Base-by-base conservation (phyloP, 2,888 invertebrate genomes). In the Agonopterix subpropinquella region DNA sequence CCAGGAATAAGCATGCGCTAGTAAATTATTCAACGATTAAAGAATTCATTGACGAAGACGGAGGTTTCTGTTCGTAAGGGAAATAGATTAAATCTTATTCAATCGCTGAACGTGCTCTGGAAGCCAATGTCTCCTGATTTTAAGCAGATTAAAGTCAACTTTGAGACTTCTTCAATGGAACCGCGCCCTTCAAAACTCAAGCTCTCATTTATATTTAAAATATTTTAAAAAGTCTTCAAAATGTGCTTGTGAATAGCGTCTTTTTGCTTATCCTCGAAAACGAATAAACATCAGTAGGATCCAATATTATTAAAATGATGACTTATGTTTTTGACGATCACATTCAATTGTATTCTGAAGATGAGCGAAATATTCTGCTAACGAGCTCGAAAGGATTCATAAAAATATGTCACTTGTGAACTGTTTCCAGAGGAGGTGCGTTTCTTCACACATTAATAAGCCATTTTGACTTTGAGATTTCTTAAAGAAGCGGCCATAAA, bases 371-470 rank as follows among this genome's bases (percentile, higher is more conserved):
- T 73, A 78, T 76, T 77, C 73, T 70, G 63, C 82, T 88, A 88
- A 88, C 85, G 84, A 87, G 77, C 71, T 64, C 70, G 54, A 58
- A 57, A 64, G 62, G 67, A 69, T 76, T 80, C 71, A 80, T 74
- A 83, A 80, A 81, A 84, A 83, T 86, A 82, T 82, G 77, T 77
- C 74, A 73, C 61, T 61, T 61, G 67, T 52, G 67, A 66, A 66
- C 58, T 59, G 62, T 70, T 74, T 73, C 68, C 61, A 65, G 61
- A 62, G 63, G 70, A 85, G 83, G 86, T 85, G 86, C 73, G 76
- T 73, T 74, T 78, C 80, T 86, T 85, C 87, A 86, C 87, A 88
- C 86, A 85, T 86, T 83, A 83, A 87, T 85, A 86, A 84, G 77
- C 65, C 67, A 62, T 73, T 83, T 85, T 76, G 84, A 84, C 84